A percentile compares a stretch with the other conserved stretches of the same genome.
Evolutionary conservation across 2,888 invertebrate genomes (phyloP).

Genomic region (Dasypogon diadema): DNA sequence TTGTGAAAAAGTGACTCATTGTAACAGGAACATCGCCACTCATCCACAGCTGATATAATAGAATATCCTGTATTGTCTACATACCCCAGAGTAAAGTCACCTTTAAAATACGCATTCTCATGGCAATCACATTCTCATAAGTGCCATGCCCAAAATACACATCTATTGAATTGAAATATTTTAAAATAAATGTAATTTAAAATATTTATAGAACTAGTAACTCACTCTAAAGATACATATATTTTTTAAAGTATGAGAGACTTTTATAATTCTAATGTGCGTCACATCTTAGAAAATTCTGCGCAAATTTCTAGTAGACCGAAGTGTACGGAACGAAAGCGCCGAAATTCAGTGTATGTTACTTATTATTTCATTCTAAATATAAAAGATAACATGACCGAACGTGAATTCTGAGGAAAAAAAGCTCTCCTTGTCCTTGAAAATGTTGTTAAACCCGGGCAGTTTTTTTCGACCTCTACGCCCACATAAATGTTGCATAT

Average conservation of each 20-base stretch:
- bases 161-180: too few species aligned
- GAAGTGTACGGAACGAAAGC: background rate
- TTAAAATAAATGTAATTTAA: background rate
- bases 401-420: background rate
- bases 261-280: background rate
- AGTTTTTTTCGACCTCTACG: constrained; percentile 41
- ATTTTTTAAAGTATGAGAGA: too few species aligned
- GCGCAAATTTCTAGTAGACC: background rate
- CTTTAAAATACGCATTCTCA: too few species aligned
- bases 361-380: background rate
- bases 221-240: too few species aligned
- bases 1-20: too few species aligned
- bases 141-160: too few species aligned
- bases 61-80: too few species aligned
- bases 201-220: background rate
- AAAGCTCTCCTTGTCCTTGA: constrained; percentile 39
- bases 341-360: background rate
- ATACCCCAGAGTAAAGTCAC: too few species aligned
- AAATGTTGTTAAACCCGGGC: constrained; percentile 42
- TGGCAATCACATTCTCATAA: too few species aligned
- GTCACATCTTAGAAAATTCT: background rate
- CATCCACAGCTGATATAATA: too few species aligned
- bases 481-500: constrained; percentile 17
- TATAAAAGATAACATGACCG: constrained; percentile 14
- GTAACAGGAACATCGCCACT: too few species aligned